Evolutionary conservation across 2,888 invertebrate genomes (phyloP), one percentile per base, ranked within the genome.

Genomic region (Alloscopus bannaensis): DNA sequence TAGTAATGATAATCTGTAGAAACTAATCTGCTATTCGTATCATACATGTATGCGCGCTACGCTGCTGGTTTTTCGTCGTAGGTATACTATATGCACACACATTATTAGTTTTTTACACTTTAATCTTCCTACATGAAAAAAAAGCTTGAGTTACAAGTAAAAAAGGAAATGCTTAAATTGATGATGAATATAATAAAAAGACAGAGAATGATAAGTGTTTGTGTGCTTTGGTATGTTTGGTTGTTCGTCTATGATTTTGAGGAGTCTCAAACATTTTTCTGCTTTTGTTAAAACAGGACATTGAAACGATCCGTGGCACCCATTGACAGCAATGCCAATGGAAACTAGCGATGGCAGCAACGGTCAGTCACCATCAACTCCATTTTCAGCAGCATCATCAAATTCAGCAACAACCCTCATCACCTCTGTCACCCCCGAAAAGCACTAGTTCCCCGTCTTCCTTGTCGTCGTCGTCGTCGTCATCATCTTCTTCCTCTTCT

Each of bases 311-410:
- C 66, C n/a, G n/a, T n/a, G n/a, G 13, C 60, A 60, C 40, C 60
- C 60, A 60, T 40, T 65, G 50, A 26, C 57, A 68, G 55, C 68
- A 73, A 68, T 80, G 80, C 80, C 73, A 80, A 80, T 80, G 80
- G 80, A 89, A 91, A 57, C 89, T 91, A 22, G 90, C 90, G 83
- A 90, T 91, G 71, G 91, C 91, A 75, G 90, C 90, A 89, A 89
- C 89, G 89, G 8, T 88, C 88, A 81, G 88, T 89, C 79, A 88
- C 90, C 78, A 88, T 88, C 81, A 87, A 66, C 87, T 87, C 28
- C 87, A 86, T 3, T 88, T 73, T 75, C 82, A 75, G 55, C 81
- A 80, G 26, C 80, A 83, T 55, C 85, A 86, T 31, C 76, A 81
- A 62, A 81, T 50, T 57, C 81, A 73, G 50, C 81, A 79, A 64